Base-by-base conservation (phyloP, 2,888 invertebrate genomes). In the Andrena camellia region DNA sequence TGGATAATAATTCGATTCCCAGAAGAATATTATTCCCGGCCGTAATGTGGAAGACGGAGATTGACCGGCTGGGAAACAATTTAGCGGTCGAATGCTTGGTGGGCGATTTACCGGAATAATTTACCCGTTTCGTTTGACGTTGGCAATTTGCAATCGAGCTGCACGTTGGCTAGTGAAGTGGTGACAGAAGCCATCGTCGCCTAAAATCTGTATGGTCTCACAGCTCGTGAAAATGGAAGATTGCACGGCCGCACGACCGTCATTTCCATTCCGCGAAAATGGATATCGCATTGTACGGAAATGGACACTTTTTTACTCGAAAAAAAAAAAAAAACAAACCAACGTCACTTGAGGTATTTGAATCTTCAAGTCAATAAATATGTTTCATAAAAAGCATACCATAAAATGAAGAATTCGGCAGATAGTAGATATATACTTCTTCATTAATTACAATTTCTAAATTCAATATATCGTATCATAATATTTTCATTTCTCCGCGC, bases 101-200 rank as follows among this genome's bases (percentile, higher is more conserved):
- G 35, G 20, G 17, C 52, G 13, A 75, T 63, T 52, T 69, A 69
- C 48, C 69, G 20, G 54, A 76, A 76, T 75, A 76, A 76, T 75
- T 63, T 17, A 42, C 29, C 50, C 13, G 42, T 63, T 66, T 60
- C 10, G 31, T 13, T 52, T 5, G 23, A 23, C 54, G 54, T 57
- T 26, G 2, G 42, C 54, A 10, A 54, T 74, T 63, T 63, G 23
- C 62, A 60, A 72, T 33, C n/a, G n/a, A 59, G 23, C n/a, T 3
- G n/a, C 23, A 17, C 2, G 7, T 29, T 2, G 2, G 3, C 17
- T 31, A 23, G 13, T 10, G n/a, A 26, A 48, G 17, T 52, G 4
- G 23, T 26, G 33, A 73, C 8, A 67, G 42, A 66, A 73, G 52
- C 35, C 33, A 13, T 20, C 64, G 13, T 10, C 42, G n/a, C 48